These are phyloP conservation scores for Alentia gelatinosa DNA, from an alignment of 2,888 invertebrate species.

Conservation along the genomic window DNA sequence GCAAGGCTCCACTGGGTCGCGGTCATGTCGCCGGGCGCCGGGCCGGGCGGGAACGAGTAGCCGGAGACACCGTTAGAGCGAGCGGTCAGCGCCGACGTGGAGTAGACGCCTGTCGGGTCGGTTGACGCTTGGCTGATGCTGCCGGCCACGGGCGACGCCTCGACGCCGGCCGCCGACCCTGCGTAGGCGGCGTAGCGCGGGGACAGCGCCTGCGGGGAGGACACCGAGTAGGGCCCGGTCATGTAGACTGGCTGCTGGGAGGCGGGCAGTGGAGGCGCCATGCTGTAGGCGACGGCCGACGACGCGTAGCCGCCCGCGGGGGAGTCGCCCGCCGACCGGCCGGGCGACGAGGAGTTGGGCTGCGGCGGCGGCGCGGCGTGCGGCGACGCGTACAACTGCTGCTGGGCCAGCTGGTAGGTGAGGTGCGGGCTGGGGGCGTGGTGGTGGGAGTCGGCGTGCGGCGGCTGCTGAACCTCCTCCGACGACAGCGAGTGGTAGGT, in stretches of 20 bases:
- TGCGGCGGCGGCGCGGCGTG: neutral
- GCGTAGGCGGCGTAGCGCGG: slow-evolving; percentile 43
- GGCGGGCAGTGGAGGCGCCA: neutral
- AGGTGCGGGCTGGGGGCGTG: neutral
- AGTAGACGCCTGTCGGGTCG: slow-evolving; percentile 2
- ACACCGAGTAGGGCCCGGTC: neutral
- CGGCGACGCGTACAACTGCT: neutral
- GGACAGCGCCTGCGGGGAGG: neutral
- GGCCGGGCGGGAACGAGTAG: neutral
- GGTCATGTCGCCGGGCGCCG: neutral
- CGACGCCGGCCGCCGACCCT: neutral
- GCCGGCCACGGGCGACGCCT: neutral
- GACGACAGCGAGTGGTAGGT: neutral
- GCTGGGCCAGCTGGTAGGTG: neutral
- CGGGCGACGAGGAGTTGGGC: neutral
- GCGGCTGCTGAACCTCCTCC: neutral
- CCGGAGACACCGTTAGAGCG: neutral
- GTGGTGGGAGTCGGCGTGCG: neutral
- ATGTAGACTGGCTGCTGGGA: neutral
- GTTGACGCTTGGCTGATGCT: neutral
- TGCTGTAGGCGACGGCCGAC: neutral
- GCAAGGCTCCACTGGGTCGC: no score
- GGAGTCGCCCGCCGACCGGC: neutral
- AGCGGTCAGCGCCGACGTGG: neutral
- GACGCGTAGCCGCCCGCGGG: neutral